Base-by-base conservation (phyloP, 2,113 vertebrate species). In the Semicossyphus pulcher region DNA sequence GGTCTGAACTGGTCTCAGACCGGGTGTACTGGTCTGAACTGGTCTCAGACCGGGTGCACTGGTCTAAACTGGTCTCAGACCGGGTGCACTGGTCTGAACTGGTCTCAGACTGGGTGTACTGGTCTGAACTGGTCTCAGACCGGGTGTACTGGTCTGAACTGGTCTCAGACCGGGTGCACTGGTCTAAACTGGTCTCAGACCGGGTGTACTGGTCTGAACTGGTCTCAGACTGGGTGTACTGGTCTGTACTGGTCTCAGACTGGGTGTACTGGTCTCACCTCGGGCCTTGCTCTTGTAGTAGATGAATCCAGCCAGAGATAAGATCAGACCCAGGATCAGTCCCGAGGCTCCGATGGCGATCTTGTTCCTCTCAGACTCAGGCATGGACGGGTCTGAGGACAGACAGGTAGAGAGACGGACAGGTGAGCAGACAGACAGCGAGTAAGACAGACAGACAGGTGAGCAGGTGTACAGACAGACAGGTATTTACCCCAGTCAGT, bases 281-380 rank as follows among this genome's bases (percentile, higher is more conserved):
- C 3, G 5, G 26, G 34, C 12, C 61, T 84, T 84, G 39, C 58
- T 82, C 65, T 42, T 71, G 76, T 84, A 89, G 78, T 88, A 88
- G 66, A 89, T 76, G 81, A 88, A 80, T 57, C 88, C 85, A 65
- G 78, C 83, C 88, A 90, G 61, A 67, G 64, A 79, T 4, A 88
- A 51, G 31, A 82, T n/a, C 44, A 89, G 51, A 39, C 90, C 92
- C 60, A 91, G 54, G 39, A 89, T 15, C 51, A 91, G 63, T 4
- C 82, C 90, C 28, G 76, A 78, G 5, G 78, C 41, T 20, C 90
- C 88, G 8, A 91, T 59, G 21, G 52, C 51, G 0, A 86, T 67
- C 25, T 86, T 89, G n/a, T 73, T 83, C 34, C 4, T 85, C 10
- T 69, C 61, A 10, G 81, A 48, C 42, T 85, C 53, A 15, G 39